Evolutionary conservation across 2,113 vertebrate genomes (phyloP).

Genomic region (Strix uralensis): DNA sequence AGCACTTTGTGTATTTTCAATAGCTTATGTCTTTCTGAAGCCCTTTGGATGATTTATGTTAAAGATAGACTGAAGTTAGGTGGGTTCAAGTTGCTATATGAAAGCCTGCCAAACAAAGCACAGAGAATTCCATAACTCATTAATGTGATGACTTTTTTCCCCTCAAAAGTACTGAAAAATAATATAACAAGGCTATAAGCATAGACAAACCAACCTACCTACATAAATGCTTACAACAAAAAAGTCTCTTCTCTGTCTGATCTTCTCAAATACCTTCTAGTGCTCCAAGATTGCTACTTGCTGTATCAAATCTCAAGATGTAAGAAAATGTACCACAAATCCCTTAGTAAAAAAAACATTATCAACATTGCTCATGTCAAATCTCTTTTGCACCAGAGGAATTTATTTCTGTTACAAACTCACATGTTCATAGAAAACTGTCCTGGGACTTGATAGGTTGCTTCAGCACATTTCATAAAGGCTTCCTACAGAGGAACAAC

Average conservation of each 20-base stretch:
- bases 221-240: background rate
- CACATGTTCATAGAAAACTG: fast-evolving
- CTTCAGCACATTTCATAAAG: background rate
- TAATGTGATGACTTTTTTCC: background rate
- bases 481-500: background rate
- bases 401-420: background rate
- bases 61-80: slow-evolving; percentile 51
- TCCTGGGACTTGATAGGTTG: background rate
- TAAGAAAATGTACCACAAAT: background rate
- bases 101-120: slow-evolving; percentile 63
- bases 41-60: slow-evolving; percentile 40
- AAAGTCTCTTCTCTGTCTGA: background rate
- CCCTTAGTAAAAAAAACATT: background rate
- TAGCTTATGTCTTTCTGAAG: slow-evolving; percentile 23
- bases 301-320: background rate
- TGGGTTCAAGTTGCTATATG: slow-evolving; percentile 27
- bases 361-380: background rate
- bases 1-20: slow-evolving; percentile 24
- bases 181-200: background rate
- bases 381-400: background rate
- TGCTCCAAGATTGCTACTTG: background rate
- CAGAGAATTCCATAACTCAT: slow-evolving; percentile 31
- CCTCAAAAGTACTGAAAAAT: background rate
- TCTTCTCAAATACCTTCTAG: background rate
- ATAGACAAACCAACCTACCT: background rate